Evolutionary conservation across 2,888 invertebrate genomes (phyloP).

Genomic region (Frankliniella intonsa): DNA sequence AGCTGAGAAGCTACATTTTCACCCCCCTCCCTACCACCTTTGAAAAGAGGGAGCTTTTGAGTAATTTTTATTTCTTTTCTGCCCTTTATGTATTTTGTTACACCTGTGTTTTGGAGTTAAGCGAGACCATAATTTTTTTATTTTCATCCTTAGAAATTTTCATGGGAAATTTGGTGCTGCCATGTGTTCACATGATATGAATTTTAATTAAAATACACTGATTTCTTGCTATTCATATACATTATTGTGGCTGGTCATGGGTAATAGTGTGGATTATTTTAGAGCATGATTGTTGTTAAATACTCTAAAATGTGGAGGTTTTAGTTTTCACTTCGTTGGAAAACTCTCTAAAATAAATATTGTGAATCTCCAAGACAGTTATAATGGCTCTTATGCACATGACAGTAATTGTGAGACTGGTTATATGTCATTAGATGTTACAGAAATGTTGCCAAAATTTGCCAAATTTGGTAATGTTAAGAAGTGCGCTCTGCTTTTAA

Average conservation of each 20-base stretch:
- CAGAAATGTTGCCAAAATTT: slow-evolving; percentile 17
- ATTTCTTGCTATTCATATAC: background rate
- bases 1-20: background rate
- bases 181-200: slow-evolving; percentile 12
- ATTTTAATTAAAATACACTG: background rate
- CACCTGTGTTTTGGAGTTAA: background rate
- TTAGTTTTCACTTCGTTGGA: background rate
- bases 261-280: background rate
- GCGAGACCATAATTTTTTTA: too few relatives aligned
- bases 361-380: background rate
- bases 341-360: background rate
- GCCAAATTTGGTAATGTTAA: slow-evolving; percentile 7
- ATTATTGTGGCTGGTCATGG: background rate
- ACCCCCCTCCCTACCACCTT: background rate
- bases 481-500: background rate
- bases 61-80: background rate
- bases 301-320: background rate
- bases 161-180: background rate
- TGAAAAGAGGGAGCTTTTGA: background rate
- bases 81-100: background rate
- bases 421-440: slow-evolving; percentile 25
- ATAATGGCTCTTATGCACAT: slow-evolving; percentile 5
- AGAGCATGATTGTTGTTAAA: background rate
- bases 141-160: too few relatives aligned
- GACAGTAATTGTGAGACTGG: slow-evolving; percentile 24